These are phyloP conservation scores for Galerucella calmariensis DNA, from an alignment of 2,888 invertebrate species.

Conservation along the genomic window DNA sequence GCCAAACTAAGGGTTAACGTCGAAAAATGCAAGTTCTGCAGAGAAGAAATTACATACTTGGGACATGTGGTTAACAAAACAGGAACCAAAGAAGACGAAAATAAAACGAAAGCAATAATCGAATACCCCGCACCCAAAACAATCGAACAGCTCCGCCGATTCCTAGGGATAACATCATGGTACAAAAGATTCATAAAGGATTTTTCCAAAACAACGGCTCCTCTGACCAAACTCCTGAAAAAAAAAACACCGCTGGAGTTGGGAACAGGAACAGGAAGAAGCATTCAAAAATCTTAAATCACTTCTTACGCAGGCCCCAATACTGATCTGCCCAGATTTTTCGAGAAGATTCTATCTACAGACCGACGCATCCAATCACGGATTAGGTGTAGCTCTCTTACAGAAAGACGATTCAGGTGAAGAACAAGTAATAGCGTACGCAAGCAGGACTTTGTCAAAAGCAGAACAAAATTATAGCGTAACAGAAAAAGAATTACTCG, in stretches of 20 bases:
- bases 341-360: conserved; percentile 41
- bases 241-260: conserved; percentile 13
- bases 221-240: conserved; percentile 10
- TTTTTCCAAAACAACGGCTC: not conserved
- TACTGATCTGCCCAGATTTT: conserved; percentile 43
- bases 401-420: too few species aligned
- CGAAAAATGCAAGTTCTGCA: not conserved
- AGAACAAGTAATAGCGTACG: too few species aligned
- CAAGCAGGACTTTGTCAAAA: too few species aligned
- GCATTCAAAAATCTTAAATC: not conserved
- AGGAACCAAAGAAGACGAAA: not conserved
- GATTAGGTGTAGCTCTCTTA: conserved; percentile 46
- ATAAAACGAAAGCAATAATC: not conserved
- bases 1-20: too few species aligned
- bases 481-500: too few species aligned
- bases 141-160: not conserved
- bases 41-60: not conserved
- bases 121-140: not conserved
- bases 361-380: conserved; percentile 44
- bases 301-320: not conserved
- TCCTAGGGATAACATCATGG: conserved; percentile 28
- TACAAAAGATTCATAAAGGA: conserved; percentile 20
- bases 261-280: conserved; percentile 15
- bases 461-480: too few species aligned
- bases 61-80: too few species aligned